Evolutionary conservation across 1,140 invertebrate genomes (phyloP).

Genomic region (Leguminivora glycinivorella): DNA sequence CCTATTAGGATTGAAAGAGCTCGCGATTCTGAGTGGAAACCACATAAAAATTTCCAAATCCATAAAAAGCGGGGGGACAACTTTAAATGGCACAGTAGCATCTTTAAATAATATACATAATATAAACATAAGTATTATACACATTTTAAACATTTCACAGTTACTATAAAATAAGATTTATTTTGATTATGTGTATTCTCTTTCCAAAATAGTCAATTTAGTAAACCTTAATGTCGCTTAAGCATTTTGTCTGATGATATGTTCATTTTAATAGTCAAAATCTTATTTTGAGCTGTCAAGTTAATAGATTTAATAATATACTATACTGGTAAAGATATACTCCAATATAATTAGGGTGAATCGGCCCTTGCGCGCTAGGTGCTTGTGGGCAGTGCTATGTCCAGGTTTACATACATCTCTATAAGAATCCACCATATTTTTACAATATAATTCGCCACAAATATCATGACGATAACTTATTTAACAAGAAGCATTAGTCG

Average conservation of each 20-base stretch:
- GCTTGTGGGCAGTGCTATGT: background rate
- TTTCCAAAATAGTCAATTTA: background rate
- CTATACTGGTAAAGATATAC: background rate
- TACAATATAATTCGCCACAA: slow-evolving; percentile 14
- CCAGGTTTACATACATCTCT: background rate
- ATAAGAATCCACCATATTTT: background rate
- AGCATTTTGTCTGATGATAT: background rate
- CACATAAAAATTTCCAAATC: too few species aligned
- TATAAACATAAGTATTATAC: slow-evolving; percentile 20
- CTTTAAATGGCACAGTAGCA: too few species aligned
- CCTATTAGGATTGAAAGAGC: too few species aligned
- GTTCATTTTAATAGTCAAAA: background rate
- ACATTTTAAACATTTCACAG: background rate
- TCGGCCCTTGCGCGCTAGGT: background rate
- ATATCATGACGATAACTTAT: slow-evolving; percentile 5
- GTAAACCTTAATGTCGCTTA: background rate
- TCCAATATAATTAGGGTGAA: background rate
- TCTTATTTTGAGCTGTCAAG: background rate
- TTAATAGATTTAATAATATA: background rate
- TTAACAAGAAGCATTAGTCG: background rate
- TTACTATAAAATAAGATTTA: too few species aligned
- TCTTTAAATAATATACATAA: slow-evolving; percentile 28
- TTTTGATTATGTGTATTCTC: background rate
- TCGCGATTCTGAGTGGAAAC: too few species aligned
- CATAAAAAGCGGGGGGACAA: too few species aligned